Evolutionary conservation across 2,113 vertebrate species (phyloP), one percentile per base, ranked within the genome.

Genomic region (Alligator sinensis): DNA sequence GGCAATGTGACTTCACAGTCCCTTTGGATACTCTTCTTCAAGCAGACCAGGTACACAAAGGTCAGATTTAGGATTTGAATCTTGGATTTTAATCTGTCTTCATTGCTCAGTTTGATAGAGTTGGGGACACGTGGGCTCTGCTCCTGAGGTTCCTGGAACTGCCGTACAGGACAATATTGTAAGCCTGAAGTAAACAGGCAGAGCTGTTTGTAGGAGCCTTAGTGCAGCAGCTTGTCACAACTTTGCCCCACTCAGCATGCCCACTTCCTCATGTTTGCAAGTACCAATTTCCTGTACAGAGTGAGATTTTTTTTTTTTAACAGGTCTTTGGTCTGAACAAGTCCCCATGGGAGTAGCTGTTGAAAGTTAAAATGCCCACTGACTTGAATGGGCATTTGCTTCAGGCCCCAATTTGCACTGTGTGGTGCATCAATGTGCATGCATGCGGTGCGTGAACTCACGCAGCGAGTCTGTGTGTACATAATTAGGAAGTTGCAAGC

Each of bases 391-490:
- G 30, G 54, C 55, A 38, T 15, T 0, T 16, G n/a, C 47, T 47
- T 47, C 34, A 75, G n/a, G 55, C 6, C 57, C 47, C 59, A 77
- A 5, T 9, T 0, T 25, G 24, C 17, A 14, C 12, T 92, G 72
- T 79, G 18, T 17, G 2, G 18, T 1, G 10, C 18, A 13, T 17
- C 79, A 16, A 70, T 60, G 16, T 76, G 22, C 10, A 11, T 22
- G 0, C 0, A 2, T 47, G 47, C 47, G 14, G 1, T 34, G 9
- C 63, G 30, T 15, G 78, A 60, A 55, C 10, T 1, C 9, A 16
- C 11, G 3, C 16, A 34, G 28, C 34, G 18, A 14, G 38, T 54
- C 27, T 24, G 1, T 24, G 4, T 38, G 6, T 82, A 18, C 13
- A 83, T 18, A 83, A 17, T 6, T 8, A 9, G 64, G 17, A 9